Evolutionary conservation across 2,797 vertebrate genomes (phyloP).

Genomic region (Chanos chanos): DNA sequence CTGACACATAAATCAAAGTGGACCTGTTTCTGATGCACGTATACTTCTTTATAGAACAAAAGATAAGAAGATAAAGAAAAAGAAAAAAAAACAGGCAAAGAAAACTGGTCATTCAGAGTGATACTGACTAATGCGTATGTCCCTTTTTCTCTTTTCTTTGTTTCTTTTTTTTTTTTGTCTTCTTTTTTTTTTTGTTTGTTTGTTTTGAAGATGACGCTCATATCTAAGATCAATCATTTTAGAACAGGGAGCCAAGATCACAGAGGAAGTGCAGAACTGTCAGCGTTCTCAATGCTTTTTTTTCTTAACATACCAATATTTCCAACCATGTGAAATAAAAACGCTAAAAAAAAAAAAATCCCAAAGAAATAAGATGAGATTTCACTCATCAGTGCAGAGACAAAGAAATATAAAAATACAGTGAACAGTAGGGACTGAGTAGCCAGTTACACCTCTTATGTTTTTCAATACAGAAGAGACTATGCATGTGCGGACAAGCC

Average conservation of each 20-base stretch:
- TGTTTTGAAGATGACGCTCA: slow-evolving; percentile 57
- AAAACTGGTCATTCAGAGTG: slow-evolving; percentile 60
- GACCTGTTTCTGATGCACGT: slow-evolving; percentile 46
- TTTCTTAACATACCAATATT: slow-evolving; percentile 4
- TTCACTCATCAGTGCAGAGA: slow-evolving; percentile 25
- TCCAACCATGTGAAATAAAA: neutral
- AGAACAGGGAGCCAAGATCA: slow-evolving; percentile 49
- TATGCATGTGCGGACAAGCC: slow-evolving; percentile 93
- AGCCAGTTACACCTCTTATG: slow-evolving; percentile 36
- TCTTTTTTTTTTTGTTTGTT: slow-evolving; percentile 62
- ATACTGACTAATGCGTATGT: no score
- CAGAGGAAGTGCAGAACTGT: slow-evolving; percentile 32
- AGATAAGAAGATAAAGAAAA: slow-evolving; percentile 34
- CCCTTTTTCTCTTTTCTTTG: no score
- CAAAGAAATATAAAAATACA: slow-evolving; percentile 34
- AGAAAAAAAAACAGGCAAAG: slow-evolving; percentile 41
- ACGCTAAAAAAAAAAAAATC: neutral
- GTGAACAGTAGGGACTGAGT: slow-evolving; percentile 13
- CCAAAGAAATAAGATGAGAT: neutral
- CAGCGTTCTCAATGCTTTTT: slow-evolving; percentile 32
- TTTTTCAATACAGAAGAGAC: slow-evolving; percentile 43
- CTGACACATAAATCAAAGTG: slow-evolving; percentile 57
- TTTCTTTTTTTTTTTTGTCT: slow-evolving; percentile 65
- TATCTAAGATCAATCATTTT: slow-evolving; percentile 49
- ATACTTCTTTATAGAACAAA: slow-evolving; percentile 51